Conservation (phyloP, 1,140 invertebrate genomes). For the Thaumetopoea pityocampa region DNA sequence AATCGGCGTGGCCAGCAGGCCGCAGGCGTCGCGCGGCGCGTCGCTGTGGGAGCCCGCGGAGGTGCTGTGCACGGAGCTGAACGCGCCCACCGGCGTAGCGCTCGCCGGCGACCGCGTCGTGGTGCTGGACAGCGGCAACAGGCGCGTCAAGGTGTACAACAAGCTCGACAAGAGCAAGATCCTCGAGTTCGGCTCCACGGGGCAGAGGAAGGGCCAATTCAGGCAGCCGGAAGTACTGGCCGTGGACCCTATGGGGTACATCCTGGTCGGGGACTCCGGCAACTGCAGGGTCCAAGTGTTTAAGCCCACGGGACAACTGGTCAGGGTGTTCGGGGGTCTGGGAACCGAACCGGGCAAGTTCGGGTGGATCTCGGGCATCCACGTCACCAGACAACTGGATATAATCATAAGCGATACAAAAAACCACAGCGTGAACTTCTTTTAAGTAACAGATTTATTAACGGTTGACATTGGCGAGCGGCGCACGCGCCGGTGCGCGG, state of each 20-base stretch:
- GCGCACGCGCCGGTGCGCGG: too few species aligned
- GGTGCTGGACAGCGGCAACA: slow-evolving; percentile 77
- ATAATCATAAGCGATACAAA: slow-evolving; percentile 84
- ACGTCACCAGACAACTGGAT: slow-evolving; percentile 79
- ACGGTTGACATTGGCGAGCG: slow-evolving; percentile 17
- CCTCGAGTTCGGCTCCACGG: slow-evolving; percentile 78
- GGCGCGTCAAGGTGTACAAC: slow-evolving; percentile 79
- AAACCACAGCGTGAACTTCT: slow-evolving; percentile 83
- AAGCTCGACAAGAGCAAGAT: slow-evolving; percentile 72
- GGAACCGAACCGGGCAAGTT: slow-evolving; percentile 79
- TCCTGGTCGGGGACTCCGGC: slow-evolving; percentile 86
- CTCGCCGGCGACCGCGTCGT: slow-evolving; percentile 66
- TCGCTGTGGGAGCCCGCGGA: slow-evolving; percentile 50
- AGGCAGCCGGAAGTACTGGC: slow-evolving; percentile 82
- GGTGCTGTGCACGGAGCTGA: slow-evolving; percentile 75
- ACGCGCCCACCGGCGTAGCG: slow-evolving; percentile 83
- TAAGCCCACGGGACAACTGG: slow-evolving; percentile 78
- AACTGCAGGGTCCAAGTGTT: slow-evolving; percentile 88
- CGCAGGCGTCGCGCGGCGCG: slow-evolving; percentile 29
- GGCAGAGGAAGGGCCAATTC: slow-evolving; percentile 79
- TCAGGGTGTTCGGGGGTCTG: slow-evolving; percentile 80
- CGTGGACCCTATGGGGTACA: slow-evolving; percentile 83
- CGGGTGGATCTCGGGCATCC: slow-evolving; percentile 83
- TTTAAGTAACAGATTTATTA: slow-evolving; percentile 62
- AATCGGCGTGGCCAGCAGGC: slow-evolving; percentile 57